Evolutionary conservation across 1,140 invertebrate species (phyloP), one percentile per base, ranked within the genome.

Genomic region (Drosophila tsacasi): DNA sequence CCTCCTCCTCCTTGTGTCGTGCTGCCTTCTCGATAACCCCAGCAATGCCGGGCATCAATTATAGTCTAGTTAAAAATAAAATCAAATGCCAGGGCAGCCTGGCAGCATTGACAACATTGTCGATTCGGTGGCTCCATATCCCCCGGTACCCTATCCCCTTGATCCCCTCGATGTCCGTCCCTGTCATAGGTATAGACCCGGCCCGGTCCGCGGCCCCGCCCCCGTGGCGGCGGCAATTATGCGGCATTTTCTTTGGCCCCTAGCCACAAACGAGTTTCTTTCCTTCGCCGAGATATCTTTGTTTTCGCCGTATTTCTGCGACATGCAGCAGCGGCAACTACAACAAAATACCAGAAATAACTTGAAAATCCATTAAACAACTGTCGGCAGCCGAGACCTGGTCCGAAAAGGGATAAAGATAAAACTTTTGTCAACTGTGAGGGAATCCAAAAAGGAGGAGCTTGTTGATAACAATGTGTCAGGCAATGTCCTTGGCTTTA

Each of bases 281-380:
- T 61, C 68, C 47, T 49, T 10, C 71, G 71, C 37, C 23, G 68
- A 81, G 84, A 87, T 87, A 89, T 87, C 83, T 87, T 87, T 87
- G 80, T 83, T 87, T 65, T 80, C 46, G 58, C 75, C 58, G 63
- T 61, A 42, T 74, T 77, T 83, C 69, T 72, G 61, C 52, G 61
- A 61, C 78, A 76, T 60, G 79, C 83, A 60, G 78, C 83, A 66
- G 77, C 72, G 80, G 72, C 76, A 77, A 87, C 84, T 81, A 78
- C 84, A 87, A 81, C 84, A 87, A 90, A 90, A 90, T 90, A 82
- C 85, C 85, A 90, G 78, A 90, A 90, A 90, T 90, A 90, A 85
- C 85, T 90, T 82, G 85, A 82, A 90, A 90, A 90, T 90, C 85
- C 85, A 90, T 90, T 90, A 90, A 91, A 90, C 71, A 74, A 74